phyloP scores from a whole-genome alignment of 2,113 vertebrate genomes.

The Eurystomus gularis region DNA sequence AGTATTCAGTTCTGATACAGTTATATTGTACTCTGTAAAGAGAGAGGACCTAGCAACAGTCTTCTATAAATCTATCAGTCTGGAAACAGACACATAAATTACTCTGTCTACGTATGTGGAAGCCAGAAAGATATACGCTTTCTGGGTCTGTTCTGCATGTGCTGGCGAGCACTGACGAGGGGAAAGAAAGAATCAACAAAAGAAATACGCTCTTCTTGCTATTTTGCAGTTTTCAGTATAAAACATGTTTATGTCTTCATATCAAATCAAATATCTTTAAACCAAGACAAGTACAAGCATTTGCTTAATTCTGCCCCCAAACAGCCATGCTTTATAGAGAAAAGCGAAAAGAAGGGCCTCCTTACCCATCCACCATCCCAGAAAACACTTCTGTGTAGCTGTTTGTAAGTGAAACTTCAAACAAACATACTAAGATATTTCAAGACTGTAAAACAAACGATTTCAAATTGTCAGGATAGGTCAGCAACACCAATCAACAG shows the following conservation, averaged over 20 bases:
- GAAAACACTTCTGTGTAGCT: neutral
- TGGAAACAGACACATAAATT: neutral
- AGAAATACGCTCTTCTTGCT: neutral
- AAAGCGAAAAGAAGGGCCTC: neutral
- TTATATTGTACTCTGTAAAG: neutral
- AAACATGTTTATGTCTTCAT: neutral
- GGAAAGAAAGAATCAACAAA: neutral
- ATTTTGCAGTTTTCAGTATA: neutral
- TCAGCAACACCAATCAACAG: slow-evolving; percentile 21
- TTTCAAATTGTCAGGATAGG: slow-evolving; percentile 10
- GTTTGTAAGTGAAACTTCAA: neutral
- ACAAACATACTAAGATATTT: neutral
- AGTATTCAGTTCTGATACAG: neutral
- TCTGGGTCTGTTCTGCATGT: neutral
- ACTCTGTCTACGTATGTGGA: neutral
- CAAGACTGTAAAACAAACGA: slow-evolving; percentile 6
- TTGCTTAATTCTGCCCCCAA: neutral
- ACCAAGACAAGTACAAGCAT: neutral
- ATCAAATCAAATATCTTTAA: neutral
- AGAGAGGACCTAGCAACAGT: neutral
- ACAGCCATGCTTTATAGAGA: neutral
- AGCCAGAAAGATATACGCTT: neutral
- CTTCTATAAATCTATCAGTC: neutral
- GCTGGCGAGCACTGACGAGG: neutral
- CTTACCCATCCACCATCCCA: neutral